Evolutionary conservation across 37 sponge, comb jelly and placozoan genomes (phyloP), one percentile per base, ranked within the genome.

Genomic region (Agelas oroides): DNA sequence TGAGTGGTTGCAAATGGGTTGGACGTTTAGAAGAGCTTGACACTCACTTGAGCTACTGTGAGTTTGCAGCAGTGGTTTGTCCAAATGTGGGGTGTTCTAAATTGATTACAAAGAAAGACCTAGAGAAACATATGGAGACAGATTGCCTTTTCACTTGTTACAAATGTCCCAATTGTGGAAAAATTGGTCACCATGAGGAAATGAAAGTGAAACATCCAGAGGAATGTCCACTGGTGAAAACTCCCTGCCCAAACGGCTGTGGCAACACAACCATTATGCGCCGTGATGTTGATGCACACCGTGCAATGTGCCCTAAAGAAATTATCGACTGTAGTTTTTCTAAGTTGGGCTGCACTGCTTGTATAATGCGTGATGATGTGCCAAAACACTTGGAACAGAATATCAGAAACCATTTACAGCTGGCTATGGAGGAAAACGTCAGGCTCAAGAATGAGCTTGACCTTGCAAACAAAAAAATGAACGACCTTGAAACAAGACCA

Each of bases 151-250:
- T 55, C 11, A 41, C 67, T 34, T 68, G 24, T 66, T 75, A 39
- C 35, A 30, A 75, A 36, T 84, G 84, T 65, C 84, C 84, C 2
- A 58, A 84, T 23, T 84, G 76, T 33, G 27, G 64, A n/a, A 65
- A 72, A 66, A 66, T 27, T 25, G 76, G 75, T 1, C 58, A 64
- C 52, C 21, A 84, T 57, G 30, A 75, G 28, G 62, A 65, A 54
- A 75, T 64, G 0, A 84, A 52, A 3, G 58, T 53, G 1, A 35
- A 34, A 16, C 84, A 84, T 46, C 40, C 53, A 5, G 84, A 75
- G 54, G 37, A 24, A 15, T 84, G 84, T 37, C 84, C 63, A 37
- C 27, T 54, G 21, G 8, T 76, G 24, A 41, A 53, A 37, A 53
- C 66, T 2, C 46, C 8, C 23, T 84, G 84, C 34, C 75, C 84